Evolutionary conservation across 2,888 invertebrate species (phyloP), one percentile per base, ranked within the genome.

Genomic region (Scelioninae gen. 2): DNA sequence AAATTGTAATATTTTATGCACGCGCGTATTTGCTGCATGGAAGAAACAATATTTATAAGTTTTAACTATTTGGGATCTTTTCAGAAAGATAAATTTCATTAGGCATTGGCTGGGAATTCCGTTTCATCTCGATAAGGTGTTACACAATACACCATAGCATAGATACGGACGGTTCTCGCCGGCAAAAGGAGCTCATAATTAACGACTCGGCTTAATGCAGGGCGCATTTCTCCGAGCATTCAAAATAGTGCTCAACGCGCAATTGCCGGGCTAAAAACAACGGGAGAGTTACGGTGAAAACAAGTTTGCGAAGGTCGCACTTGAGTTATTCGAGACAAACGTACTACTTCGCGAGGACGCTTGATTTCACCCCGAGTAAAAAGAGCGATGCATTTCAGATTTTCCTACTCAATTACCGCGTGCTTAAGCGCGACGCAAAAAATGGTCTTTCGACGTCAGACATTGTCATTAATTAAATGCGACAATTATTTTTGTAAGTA

Each of bases 251-350:
- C 28, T 61, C 35, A 28, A 43, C 33, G 48, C n/a, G 31, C 18
- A 43, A 43, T 43, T 33, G 19, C 31, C 19, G 13, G 37, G 15
- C 25, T 61, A 70, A 65, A 35, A 57, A 37, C 65, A 31, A 31
- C 28, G 31, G 18, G 55, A 55, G 65, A 74, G 65, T 74, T 33
- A 48, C 55, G 64, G 65, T 57, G 69, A 72, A 72, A 72, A 75
- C 75, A 41, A 65, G 74, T 65, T 69, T 61, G 41, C 61, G 72
- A 75, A 75, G 72, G 72, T 72, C 72, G 69, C 57, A 72, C 60
- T 73, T 65, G 60, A 72, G 72, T 69, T 73, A 69, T 70, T 70
- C 50, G 69, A 72, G 52, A 63, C 63, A 63, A 68, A 65, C 28
- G 73, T 57, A 58, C 73, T 58, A 73, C 73, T 73, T 73, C 55